phyloP scores from a whole-genome alignment of 2,113 vertebrate species.

The Caranx ignobilis region DNA sequence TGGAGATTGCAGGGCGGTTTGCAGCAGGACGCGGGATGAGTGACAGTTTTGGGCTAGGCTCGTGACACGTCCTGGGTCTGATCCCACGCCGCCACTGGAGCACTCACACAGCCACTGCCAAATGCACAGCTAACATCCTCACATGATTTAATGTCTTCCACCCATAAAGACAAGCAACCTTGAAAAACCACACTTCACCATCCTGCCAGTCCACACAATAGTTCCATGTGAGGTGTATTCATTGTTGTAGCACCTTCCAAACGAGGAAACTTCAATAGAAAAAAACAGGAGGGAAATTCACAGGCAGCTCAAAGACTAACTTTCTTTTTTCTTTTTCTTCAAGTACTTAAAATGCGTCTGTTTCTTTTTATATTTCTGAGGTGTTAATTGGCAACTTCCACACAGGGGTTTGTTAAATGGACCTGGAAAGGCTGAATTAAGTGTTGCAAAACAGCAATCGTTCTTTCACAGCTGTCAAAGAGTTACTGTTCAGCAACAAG shows the following conservation, averaged over 20 bases:
- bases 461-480: constrained; percentile 26
- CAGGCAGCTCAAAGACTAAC: constrained; percentile 38
- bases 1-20: constrained; percentile 68
- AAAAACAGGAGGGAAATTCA: constrained; percentile 1
- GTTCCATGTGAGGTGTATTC: constrained; percentile 33
- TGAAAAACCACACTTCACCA: constrained; percentile 14
- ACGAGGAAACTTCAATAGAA: constrained; percentile 41
- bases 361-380: constrained; percentile 48
- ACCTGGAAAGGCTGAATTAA: constrained; percentile 42
- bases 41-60: constrained; percentile 81
- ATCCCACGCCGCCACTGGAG: constrained; percentile 65
- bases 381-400: constrained; percentile 69
- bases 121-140: constrained; percentile 58
- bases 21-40: constrained; percentile 72
- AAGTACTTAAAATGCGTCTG: constrained; percentile 30
- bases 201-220: constrained; percentile 39
- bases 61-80: constrained; percentile 75
- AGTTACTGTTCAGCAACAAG: constrained; percentile 7
- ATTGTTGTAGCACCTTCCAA: constrained; percentile 29
- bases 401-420: constrained; percentile 42
- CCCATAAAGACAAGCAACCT: constrained; percentile 33
- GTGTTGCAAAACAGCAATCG: constrained; percentile 20
- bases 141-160: constrained; percentile 50
- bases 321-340: constrained; percentile 34
- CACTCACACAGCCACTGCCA: constrained; percentile 61